phyloP scores from a whole-genome alignment of 1,140 invertebrate genomes.

The Andrena cerasifolii region DNA sequence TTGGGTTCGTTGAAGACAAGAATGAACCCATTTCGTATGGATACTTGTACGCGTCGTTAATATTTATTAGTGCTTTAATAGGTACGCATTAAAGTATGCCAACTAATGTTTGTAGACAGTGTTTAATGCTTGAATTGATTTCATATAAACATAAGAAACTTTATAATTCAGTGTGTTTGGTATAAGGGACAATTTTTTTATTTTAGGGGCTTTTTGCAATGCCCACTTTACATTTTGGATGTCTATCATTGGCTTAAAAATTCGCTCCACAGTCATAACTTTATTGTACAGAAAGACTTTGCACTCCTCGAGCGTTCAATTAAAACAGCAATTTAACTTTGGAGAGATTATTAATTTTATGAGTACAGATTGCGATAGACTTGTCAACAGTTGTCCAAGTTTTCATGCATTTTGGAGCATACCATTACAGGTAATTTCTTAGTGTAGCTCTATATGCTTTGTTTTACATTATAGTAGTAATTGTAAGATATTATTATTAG shows the following conservation, averaged over 20 bases:
- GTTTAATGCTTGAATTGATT: neutral
- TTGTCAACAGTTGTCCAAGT: slow-evolving; percentile 97
- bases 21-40: slow-evolving; percentile 86
- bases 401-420: slow-evolving; percentile 99
- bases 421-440: slow-evolving; percentile 90
- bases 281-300: slow-evolving; percentile 94
- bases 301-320: slow-evolving; percentile 82
- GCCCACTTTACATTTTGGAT: slow-evolving; percentile 96
- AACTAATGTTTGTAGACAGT: neutral
- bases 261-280: slow-evolving; percentile 92
- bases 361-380: slow-evolving; percentile 97
- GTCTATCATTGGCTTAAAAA: slow-evolving; percentile 92
- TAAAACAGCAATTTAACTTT: slow-evolving; percentile 86
- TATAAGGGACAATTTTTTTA: slow-evolving; percentile 11
- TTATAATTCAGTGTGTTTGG: neutral
- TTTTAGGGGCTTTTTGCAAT: slow-evolving; percentile 88
- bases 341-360: slow-evolving; percentile 98
- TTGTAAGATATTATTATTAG: neutral
- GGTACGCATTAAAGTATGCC: slow-evolving; percentile 78
- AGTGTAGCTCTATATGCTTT: neutral
- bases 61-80: slow-evolving; percentile 87
- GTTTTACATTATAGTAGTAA: neutral
- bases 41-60: slow-evolving; percentile 90
- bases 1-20: slow-evolving; percentile 91
- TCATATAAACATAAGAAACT: neutral